A percentile compares a stretch with the other conserved stretches of the same genome.
These are phyloP conservation scores for Archips crataeganus DNA, from an alignment of 2,888 invertebrate species.

Conservation along the genomic window DNA sequence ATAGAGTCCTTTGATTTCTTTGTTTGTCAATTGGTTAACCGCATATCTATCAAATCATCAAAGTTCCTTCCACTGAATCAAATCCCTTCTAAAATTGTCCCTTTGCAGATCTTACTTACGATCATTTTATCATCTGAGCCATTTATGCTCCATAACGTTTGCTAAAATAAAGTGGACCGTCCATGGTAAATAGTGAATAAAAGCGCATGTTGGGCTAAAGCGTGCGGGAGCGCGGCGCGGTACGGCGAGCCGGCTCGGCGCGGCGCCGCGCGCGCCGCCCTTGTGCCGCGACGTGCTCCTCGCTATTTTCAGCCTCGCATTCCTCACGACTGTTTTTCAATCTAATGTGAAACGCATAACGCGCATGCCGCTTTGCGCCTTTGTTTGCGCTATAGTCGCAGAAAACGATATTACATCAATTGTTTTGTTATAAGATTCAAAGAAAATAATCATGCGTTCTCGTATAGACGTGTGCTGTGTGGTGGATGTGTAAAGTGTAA, in stretches of 20 bases:
- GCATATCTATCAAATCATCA: not conserved
- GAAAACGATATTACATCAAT: slow-evolving; percentile 56
- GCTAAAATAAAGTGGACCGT: slow-evolving; percentile 51
- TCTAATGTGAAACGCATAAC: slow-evolving; percentile 83
- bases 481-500: slow-evolving; percentile 19
- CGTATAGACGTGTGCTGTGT: slow-evolving; percentile 10
- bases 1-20: too few species aligned
- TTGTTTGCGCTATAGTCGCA: slow-evolving; percentile 69
- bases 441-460: slow-evolving; percentile 11
- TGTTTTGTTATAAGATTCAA: slow-evolving; percentile 41
- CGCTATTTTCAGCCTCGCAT: slow-evolving; percentile 84
- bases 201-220: slow-evolving; percentile 54
- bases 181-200: slow-evolving; percentile 77
- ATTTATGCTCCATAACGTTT: not conserved
- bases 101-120: not conserved
- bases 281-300: slow-evolving; percentile 80
- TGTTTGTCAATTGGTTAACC: not conserved
- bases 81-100: too few species aligned
- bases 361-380: slow-evolving; percentile 76
- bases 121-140: not conserved
- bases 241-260: slow-evolving; percentile 50
- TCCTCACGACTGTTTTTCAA: slow-evolving; percentile 84
- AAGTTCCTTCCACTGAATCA: not conserved
- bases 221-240: slow-evolving; percentile 55
- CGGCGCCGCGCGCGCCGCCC: slow-evolving; percentile 62